Conservation (phyloP, 2,113 vertebrate genomes). For the Catharus minimus region DNA sequence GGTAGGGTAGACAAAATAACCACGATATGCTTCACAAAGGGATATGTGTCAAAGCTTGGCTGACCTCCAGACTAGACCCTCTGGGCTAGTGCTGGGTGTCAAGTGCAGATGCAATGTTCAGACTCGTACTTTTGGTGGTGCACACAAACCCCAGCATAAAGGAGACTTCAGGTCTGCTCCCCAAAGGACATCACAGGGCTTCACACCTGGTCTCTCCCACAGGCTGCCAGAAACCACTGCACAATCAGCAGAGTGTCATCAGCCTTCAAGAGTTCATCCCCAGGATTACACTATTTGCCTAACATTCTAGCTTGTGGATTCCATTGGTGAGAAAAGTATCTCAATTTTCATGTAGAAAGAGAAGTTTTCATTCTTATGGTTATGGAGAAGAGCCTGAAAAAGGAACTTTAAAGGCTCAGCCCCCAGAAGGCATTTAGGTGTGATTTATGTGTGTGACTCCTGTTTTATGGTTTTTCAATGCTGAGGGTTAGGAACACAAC, state of each 20-base stretch:
- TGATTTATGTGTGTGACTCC: conserved; percentile 36
- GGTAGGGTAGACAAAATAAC: background rate
- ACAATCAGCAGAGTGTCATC: background rate
- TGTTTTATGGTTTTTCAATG: conserved; percentile 6
- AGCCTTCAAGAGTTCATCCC: background rate
- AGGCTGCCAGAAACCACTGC: background rate
- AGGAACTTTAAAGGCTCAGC: conserved; percentile 28
- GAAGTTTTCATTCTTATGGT: background rate
- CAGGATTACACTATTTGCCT: background rate
- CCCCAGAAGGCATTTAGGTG: conserved; percentile 5
- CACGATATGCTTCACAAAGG: background rate
- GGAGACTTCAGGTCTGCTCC: background rate
- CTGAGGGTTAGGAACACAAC: conserved; percentile 37
- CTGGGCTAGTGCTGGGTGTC: background rate
- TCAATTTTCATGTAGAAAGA: background rate
- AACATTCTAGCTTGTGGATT: background rate
- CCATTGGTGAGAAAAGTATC: background rate
- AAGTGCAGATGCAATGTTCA: background rate
- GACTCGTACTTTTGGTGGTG: background rate
- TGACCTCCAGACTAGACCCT: background rate
- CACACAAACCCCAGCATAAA: background rate
- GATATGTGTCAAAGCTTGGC: background rate
- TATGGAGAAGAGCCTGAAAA: conserved; percentile 30
- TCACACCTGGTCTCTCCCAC: background rate
- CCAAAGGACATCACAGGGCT: background rate